Evolutionary conservation across 2,888 invertebrate species (phyloP).

Genomic region (Agonopterix alstromeriana): DNA sequence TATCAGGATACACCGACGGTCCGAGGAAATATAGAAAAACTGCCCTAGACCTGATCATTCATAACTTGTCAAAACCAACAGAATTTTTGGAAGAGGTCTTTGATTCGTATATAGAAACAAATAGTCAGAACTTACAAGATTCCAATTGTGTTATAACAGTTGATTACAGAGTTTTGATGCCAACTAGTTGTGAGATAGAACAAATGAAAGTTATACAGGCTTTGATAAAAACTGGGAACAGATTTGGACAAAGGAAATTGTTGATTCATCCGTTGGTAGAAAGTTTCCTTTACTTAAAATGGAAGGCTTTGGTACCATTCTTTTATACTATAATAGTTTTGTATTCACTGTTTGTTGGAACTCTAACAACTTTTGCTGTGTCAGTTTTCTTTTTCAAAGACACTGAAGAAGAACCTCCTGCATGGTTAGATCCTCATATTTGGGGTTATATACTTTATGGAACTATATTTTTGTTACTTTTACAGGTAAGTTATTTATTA

Average conservation of each 20-base stretch:
- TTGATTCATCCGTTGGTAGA: slow-evolving; percentile 76
- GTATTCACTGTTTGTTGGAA: slow-evolving; percentile 65
- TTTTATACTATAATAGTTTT: slow-evolving; percentile 70
- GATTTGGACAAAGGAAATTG: slow-evolving; percentile 59
- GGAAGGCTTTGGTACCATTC: slow-evolving; percentile 71
- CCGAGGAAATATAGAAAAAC: slow-evolving; percentile 55
- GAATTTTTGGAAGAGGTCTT: slow-evolving; percentile 71
- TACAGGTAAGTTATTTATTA: slow-evolving; percentile 48
- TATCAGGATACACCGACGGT: slow-evolving; percentile 54
- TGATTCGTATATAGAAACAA: slow-evolving; percentile 66
- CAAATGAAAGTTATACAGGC: slow-evolving; percentile 76
- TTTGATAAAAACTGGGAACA: slow-evolving; percentile 69
- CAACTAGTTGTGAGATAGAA: slow-evolving; percentile 55
- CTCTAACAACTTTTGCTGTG: slow-evolving; percentile 64
- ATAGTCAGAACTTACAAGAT: slow-evolving; percentile 55
- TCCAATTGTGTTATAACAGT: slow-evolving; percentile 63
- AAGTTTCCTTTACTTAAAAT: slow-evolving; percentile 75
- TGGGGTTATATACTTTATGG: slow-evolving; percentile 58
- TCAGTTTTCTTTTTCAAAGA: slow-evolving; percentile 67
- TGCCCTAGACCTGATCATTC: slow-evolving; percentile 70
- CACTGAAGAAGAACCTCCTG: slow-evolving; percentile 35
- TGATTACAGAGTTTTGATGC: slow-evolving; percentile 68
- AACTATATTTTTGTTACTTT: slow-evolving; percentile 46
- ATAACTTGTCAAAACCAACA: slow-evolving; percentile 70
- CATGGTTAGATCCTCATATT: slow-evolving; percentile 35